A percentile compares a stretch with the other conserved stretches of the same genome.
Conservation (phyloP, 2,888 invertebrate species). For the Temnothorax ravouxi region DNA sequence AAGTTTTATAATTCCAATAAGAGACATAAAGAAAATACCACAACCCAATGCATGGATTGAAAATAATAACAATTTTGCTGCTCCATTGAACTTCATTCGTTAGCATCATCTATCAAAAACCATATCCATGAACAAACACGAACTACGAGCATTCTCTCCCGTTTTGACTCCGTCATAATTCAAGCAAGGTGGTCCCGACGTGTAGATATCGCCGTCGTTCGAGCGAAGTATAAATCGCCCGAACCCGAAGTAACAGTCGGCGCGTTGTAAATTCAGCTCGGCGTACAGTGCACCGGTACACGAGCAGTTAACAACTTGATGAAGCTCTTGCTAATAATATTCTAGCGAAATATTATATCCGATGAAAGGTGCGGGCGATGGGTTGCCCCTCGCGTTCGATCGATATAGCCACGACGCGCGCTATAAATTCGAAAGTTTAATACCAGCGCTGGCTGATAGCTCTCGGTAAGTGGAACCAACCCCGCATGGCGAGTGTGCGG, state of each 20-base stretch:
- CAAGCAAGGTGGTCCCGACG: conserved; percentile 30
- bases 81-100: conserved; percentile 17
- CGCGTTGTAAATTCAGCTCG: conserved; percentile 38
- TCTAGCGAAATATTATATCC: conserved; percentile 54
- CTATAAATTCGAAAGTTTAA: conserved; percentile 70
- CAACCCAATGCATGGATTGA: no score
- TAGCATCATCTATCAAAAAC: background rate
- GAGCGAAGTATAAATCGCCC: conserved; percentile 47
- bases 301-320: conserved; percentile 57
- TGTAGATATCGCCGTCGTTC: conserved; percentile 48
- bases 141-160: background rate
- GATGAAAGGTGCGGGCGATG: conserved; percentile 24
- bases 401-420: conserved; percentile 50
- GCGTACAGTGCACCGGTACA: conserved; percentile 3
- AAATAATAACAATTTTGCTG: background rate
- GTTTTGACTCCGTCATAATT: conserved; percentile 35
- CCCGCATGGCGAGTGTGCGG: conserved; percentile 15
- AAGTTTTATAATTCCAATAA: background rate
- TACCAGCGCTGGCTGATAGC: conserved; percentile 53
- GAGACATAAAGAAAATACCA: background rate
- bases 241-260: conserved; percentile 44
- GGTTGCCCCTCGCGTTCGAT: conserved; percentile 32
- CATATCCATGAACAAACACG: conserved; percentile 16
- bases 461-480: conserved; percentile 54
- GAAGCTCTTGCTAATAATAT: conserved; percentile 63